Percentiles rank a stretch among this genome's conserved stretches.
Evolutionary conservation across 2,113 vertebrate genomes (phyloP).

Genomic region (Erythrocebus patas): DNA sequence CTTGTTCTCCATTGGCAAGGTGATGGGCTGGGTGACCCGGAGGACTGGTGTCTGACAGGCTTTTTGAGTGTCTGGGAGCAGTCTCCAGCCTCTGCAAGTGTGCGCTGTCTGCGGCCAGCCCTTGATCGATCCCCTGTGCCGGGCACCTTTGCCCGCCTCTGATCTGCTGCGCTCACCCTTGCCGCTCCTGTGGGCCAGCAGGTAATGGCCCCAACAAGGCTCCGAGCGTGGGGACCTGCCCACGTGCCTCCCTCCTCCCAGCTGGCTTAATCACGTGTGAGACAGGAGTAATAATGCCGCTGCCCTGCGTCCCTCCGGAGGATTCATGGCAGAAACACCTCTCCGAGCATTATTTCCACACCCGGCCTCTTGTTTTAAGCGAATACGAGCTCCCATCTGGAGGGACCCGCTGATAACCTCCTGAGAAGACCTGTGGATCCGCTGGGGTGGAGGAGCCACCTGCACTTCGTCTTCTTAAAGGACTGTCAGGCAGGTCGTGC

Average conservation of each 20-base stretch:
- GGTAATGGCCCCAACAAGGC: accelerated
- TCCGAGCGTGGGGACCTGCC: accelerated
- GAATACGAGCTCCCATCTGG: not conserved
- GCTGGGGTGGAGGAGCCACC: not conserved
- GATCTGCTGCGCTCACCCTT: accelerated
- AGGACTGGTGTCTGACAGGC: accelerated
- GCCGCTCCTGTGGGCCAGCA: not conserved
- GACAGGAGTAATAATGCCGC: not conserved
- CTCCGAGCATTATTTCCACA: accelerated
- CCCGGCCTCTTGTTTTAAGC: accelerated
- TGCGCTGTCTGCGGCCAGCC: no score
- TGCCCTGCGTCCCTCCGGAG: not conserved
- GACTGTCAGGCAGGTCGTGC: not conserved
- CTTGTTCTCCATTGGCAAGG: accelerated
- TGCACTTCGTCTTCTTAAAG: not conserved
- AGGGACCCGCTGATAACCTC: not conserved
- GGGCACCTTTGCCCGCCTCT: accelerated
- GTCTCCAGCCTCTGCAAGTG: accelerated
- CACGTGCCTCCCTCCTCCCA: no score
- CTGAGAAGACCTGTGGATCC: not conserved
- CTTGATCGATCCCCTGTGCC: accelerated
- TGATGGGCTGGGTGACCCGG: not conserved
- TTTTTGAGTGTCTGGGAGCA: not conserved
- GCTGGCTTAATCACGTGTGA: not conserved
- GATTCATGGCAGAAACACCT: not conserved